A percentile compares a stretch with the other conserved stretches of the same genome.
Evolutionary conservation across 2,888 invertebrate genomes (phyloP).

Genomic region (Pachycephus smyrnensis): DNA sequence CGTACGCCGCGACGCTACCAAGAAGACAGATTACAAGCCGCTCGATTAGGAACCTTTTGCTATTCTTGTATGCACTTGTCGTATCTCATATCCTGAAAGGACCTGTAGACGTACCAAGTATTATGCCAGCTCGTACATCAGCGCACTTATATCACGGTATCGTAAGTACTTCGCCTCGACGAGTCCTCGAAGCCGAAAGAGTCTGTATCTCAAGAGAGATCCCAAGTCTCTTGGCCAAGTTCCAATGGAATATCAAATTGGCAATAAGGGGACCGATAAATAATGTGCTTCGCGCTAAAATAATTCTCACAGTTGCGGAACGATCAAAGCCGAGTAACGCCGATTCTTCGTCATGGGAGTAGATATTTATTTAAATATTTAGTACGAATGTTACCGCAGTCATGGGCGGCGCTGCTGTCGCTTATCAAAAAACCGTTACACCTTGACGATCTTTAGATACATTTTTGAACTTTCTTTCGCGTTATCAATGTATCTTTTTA

Average conservation of each 20-base stretch:
- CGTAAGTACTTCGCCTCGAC: background rate
- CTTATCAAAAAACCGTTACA: background rate
- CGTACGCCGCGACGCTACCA: background rate
- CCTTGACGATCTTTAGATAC: background rate
- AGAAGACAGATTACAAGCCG: background rate
- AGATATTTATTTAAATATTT: background rate
- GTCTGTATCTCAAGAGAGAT: background rate
- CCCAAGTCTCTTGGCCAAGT: constrained; percentile 35
- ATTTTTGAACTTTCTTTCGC: background rate
- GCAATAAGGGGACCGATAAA: constrained; percentile 53
- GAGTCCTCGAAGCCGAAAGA: background rate
- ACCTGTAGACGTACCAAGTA: background rate
- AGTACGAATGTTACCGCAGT: background rate
- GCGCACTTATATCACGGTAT: background rate
- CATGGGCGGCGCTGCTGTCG: background rate
- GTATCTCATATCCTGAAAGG: background rate
- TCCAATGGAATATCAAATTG: constrained; percentile 54
- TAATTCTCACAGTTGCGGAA: constrained; percentile 41
- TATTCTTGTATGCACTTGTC: background rate
- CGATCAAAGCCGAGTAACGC: constrained; percentile 44
- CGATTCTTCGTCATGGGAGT: background rate
- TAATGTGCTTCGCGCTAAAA: constrained; percentile 52
- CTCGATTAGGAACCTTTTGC: background rate
- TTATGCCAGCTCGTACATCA: background rate
- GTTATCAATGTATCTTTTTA: background rate